These are phyloP conservation scores for Drosophila rufa DNA, from an alignment of 1,140 invertebrate genomes.

Conservation along the genomic window DNA sequence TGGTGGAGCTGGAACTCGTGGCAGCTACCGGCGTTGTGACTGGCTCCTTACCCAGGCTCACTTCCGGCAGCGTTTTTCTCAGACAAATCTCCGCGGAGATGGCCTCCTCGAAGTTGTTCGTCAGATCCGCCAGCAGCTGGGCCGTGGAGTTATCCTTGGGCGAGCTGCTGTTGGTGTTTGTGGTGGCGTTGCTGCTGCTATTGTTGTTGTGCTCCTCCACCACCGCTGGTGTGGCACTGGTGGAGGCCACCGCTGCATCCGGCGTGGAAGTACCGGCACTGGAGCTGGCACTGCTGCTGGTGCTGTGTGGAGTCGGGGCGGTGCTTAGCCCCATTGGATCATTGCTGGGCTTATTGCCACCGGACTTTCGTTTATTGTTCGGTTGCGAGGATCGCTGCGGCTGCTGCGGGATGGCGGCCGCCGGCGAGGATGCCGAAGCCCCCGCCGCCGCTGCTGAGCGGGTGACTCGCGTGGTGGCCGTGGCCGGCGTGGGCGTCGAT, in stretches of 20 bases:
- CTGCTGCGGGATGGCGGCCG: constrained; percentile 2
- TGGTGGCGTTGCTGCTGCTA: constrained; percentile 8
- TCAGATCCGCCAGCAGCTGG: constrained; percentile 72
- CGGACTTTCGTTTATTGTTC: constrained; percentile 29
- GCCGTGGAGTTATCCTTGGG: constrained; percentile 74
- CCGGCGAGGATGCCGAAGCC: constrained; percentile 12
- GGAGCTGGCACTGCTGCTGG: constrained; percentile 11
- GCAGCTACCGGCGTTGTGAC: constrained; percentile 25
- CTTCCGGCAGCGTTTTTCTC: constrained; percentile 75
- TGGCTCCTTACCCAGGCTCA: constrained; percentile 66
- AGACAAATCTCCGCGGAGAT: constrained; percentile 79
- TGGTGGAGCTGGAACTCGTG: constrained; percentile 15
- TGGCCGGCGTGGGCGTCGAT: constrained; percentile 39
- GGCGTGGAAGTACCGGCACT: constrained; percentile 1
- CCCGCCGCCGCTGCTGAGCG: constrained; percentile 54
- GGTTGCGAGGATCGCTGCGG: constrained; percentile 8
- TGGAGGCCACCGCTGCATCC: constrained; percentile 37
- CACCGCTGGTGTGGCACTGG: constrained; percentile 23
- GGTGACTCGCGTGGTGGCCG: constrained; percentile 68
- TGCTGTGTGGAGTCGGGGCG: constrained; percentile 60
- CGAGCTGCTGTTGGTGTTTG: constrained; percentile 40
- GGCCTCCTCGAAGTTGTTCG: constrained; percentile 69
- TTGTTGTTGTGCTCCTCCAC: constrained; percentile 18
- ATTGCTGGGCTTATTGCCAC: constrained; percentile 34
- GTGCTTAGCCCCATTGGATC: constrained; percentile 78